Base-by-base conservation (phyloP, 2,113 vertebrate species). In the Upupa epops region DNA sequence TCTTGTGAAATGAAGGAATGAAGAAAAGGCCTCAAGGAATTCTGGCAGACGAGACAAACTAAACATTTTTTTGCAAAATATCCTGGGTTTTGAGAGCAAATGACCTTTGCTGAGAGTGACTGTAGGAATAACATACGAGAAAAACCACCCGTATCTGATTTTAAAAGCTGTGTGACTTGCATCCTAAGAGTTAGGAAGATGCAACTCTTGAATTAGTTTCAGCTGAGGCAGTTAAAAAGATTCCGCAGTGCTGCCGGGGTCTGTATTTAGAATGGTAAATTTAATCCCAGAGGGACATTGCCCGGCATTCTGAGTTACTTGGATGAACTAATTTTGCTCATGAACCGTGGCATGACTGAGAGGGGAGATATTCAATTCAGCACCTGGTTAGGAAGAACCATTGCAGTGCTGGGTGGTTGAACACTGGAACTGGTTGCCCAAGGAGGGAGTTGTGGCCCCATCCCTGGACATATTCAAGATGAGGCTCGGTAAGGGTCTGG, bases 1-100 rank as follows among this genome's bases (percentile, higher is more conserved):
- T 19, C 36, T 56, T 46, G 31, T 25, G 71, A 89, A 66, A 45
- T 73, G 28, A 61, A 74, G 83, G 52, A 63, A 78, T 5, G 66
- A 89, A 63, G 54, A 55, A 85, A 60, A 91, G 37, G 26, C 79
- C 79, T 63, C 18, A 77, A 83, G 68, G 64, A 92, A 68, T 91
- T 94, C 69, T 91, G 59, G 37, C 55, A 92, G 91, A 66, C 55
- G 37, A 83, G 78, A 76, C 31, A 91, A 94, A 83, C 37, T 71
- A 81, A 91, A 68, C 8, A 49, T 78, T 91, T 78, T 91, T 72
- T 77, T 77, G 52, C 83, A 80, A 88, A 45, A 60, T 11, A 22
- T 71, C 18, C 60, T 78, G 56, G 37, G 26, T 52, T 88, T 91
- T 86, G 45, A 81, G 51, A 69, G 28, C 69, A 81, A 70, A 90